Evolutionary conservation across 1,140 invertebrate genomes (phyloP).

Genomic region (Galleria mellonella): DNA sequence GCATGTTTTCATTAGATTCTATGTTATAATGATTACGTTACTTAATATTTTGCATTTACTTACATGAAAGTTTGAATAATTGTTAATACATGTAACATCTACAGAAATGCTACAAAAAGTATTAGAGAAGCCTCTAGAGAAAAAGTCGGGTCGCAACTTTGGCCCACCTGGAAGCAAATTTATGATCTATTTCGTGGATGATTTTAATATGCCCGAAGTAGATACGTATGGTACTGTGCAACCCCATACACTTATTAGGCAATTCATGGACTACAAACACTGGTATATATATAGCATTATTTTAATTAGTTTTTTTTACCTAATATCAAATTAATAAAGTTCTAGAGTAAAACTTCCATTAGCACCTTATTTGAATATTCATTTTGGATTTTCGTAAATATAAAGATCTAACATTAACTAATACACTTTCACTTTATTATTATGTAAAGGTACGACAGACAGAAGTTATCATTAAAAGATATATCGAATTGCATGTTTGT

Average conservation of each 20-base stretch:
- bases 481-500: slow-evolving; percentile 96
- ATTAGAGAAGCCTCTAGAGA: slow-evolving; percentile 94
- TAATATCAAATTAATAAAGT: no score
- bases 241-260: slow-evolving; percentile 93
- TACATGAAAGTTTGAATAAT: no score
- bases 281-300: slow-evolving; percentile 76
- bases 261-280: slow-evolving; percentile 96
- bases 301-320: background rate
- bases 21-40: no score
- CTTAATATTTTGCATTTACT: no score
- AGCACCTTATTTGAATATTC: no score
- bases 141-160: slow-evolving; percentile 95
- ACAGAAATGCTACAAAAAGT: slow-evolving; percentile 89
- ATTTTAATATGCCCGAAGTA: slow-evolving; percentile 98
- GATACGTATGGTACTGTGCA: slow-evolving; percentile 96
- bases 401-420: no score
- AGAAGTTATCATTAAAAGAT: slow-evolving; percentile 91
- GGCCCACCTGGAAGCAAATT: slow-evolving; percentile 93
- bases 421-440: no score
- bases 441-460: slow-evolving; percentile 86
- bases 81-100: slow-evolving; percentile 1
- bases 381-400: no score
- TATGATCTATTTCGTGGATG: slow-evolving; percentile 96
- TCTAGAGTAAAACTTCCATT: no score
- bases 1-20: no score